These are phyloP conservation scores for Zoanthus gigantus DNA, from an alignment of 92 coral and sea anemone species.

Conservation along the genomic window DNA sequence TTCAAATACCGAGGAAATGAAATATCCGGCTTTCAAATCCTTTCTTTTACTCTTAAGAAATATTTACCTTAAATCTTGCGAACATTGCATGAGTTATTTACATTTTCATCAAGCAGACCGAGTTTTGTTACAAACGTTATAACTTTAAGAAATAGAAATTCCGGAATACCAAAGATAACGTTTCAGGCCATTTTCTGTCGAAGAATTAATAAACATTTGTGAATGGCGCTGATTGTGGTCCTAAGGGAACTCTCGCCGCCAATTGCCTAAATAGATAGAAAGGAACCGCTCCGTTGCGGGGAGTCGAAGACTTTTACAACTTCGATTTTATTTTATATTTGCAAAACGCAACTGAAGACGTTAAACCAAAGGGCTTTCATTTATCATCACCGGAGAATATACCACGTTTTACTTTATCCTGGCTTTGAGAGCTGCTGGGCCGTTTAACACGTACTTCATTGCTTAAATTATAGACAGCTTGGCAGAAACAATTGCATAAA, in stretches of 20 bases:
- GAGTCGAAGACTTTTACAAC: background rate
- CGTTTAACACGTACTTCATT: constrained; percentile 84
- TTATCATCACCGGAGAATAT: constrained; percentile 21
- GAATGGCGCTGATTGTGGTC: background rate
- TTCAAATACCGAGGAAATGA: constrained; percentile 20
- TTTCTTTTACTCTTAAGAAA: background rate
- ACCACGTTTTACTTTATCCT: constrained; percentile 58
- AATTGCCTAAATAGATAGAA: constrained; percentile 38
- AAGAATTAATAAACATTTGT: constrained; percentile 33
- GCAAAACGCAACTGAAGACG: constrained; percentile 69
- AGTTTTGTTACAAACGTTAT: constrained; percentile 35
- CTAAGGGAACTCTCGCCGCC: constrained; percentile 24
- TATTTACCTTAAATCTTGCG: constrained; percentile 30
- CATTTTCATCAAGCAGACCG: constrained; percentile 22
- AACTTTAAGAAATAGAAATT: constrained; percentile 2
- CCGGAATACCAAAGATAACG: background rate
- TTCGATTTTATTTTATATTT: constrained; percentile 20
- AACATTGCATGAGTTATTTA: constrained; percentile 38
- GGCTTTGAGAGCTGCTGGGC: constrained; percentile 75
- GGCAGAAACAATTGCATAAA: constrained; percentile 61
- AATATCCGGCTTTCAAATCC: constrained; percentile 1
- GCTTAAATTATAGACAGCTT: constrained; percentile 74
- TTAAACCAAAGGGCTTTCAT: constrained; percentile 37
- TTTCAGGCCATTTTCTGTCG: constrained; percentile 12
- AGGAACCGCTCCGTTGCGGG: constrained; percentile 48